Evolutionary conservation across 2,797 vertebrate genomes (phyloP).

Genomic region (Uromys caudimaculatus): DNA sequence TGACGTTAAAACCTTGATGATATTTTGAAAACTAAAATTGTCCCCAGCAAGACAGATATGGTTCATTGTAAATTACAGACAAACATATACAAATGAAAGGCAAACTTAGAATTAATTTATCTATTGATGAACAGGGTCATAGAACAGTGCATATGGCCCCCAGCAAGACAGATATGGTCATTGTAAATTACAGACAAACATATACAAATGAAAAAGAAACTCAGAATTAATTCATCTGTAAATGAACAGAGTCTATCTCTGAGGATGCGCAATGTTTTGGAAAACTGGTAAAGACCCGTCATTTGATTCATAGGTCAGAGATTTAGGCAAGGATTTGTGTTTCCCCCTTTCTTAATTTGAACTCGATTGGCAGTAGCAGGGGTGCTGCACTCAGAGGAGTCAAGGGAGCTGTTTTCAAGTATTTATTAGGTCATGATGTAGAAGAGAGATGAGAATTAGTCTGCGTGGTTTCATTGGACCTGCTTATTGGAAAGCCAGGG

Average conservation of each 20-base stretch:
- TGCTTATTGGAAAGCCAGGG: background rate
- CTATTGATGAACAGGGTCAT: background rate
- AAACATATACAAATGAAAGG: background rate
- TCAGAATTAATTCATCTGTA: background rate
- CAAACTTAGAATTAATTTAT: background rate
- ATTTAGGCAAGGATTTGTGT: background rate
- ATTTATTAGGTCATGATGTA: background rate
- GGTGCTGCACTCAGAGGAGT: background rate
- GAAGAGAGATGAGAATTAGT: conserved; percentile 48
- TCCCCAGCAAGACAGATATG: background rate
- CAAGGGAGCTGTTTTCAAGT: conserved; percentile 11
- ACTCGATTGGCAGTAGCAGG: background rate
- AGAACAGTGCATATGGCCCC: no score
- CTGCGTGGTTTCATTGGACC: background rate
- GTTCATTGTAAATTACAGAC: background rate
- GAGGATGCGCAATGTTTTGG: background rate
- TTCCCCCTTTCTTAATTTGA: background rate
- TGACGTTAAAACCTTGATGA: background rate
- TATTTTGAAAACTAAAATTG: background rate
- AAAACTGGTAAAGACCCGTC: background rate
- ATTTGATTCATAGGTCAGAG: background rate
- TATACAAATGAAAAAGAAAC: background rate
- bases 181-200: background rate
- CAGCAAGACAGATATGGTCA: background rate
- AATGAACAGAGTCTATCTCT: background rate